Evolutionary conservation across 1,140 invertebrate species (phyloP).

Genomic region (Pantala flavescens): DNA sequence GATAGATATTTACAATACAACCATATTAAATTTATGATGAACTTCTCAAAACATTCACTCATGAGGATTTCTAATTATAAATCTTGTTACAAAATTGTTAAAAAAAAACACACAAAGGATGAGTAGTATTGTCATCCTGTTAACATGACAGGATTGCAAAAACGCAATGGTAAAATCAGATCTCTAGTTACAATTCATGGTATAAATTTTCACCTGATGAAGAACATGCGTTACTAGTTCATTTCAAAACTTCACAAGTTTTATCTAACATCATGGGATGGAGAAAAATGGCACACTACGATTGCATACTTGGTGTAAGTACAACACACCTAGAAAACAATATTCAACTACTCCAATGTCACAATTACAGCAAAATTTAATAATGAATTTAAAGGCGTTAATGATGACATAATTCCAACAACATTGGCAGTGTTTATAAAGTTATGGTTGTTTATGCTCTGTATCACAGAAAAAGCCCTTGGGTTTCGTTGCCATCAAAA

Average conservation of each 20-base stretch:
- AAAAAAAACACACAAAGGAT: neutral
- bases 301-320: neutral
- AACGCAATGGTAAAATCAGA: neutral
- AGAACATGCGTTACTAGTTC: neutral
- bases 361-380: neutral
- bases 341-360: neutral
- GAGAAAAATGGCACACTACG: conserved; percentile 5
- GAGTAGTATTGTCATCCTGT: neutral
- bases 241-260: neutral
- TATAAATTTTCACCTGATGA: neutral
- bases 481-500: neutral
- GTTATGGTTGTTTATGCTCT: conserved; percentile 6
- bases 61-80: neutral
- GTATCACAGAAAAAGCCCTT: conserved; percentile 5
- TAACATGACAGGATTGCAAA: neutral
- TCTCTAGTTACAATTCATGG: neutral
- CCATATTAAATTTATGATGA: neutral
- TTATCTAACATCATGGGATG: neutral
- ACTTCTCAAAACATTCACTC: conserved; percentile 4
- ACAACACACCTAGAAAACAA: neutral
- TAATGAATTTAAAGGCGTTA: conserved; percentile 4
- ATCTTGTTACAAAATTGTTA: neutral
- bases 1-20: neutral
- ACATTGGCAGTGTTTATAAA: conserved; percentile 6
- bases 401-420: neutral